Evolutionary conservation across 2,888 invertebrate genomes (phyloP).

Genomic region (Neuroscelio doddi): DNA sequence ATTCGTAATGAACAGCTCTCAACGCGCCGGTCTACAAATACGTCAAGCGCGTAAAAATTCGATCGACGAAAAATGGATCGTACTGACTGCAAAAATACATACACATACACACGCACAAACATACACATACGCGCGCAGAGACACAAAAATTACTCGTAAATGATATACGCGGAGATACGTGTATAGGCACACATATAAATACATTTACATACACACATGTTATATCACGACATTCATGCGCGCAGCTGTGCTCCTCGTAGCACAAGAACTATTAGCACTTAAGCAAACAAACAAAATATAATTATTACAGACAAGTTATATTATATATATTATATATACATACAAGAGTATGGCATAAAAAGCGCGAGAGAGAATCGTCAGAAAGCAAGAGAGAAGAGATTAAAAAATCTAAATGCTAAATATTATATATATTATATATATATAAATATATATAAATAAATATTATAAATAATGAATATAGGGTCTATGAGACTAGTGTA

Average conservation of each 20-base stretch:
- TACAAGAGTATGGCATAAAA: slow-evolving; percentile 67
- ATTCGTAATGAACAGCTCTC: too few relatives aligned
- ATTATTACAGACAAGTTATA: slow-evolving; percentile 71
- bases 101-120: slow-evolving; percentile 39
- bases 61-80: slow-evolving; percentile 15
- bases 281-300: slow-evolving; percentile 71
- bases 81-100: slow-evolving; percentile 9
- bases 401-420: slow-evolving; percentile 70
- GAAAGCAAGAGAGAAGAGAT: slow-evolving; percentile 58
- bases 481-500: slow-evolving; percentile 70
- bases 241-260: slow-evolving; percentile 70
- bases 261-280: slow-evolving; percentile 71
- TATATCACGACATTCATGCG: slow-evolving; percentile 56
- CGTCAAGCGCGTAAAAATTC: background rate
- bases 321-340: slow-evolving; percentile 72
- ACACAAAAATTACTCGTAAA: slow-evolving; percentile 38
- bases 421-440: slow-evolving; percentile 69
- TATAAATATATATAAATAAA: slow-evolving; percentile 56
- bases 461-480: slow-evolving; percentile 72
- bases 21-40: slow-evolving; percentile 14
- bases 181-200: slow-evolving; percentile 43
- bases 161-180: slow-evolving; percentile 41
- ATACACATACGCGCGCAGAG: slow-evolving; percentile 37
- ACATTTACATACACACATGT: slow-evolving; percentile 49
- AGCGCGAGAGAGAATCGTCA: slow-evolving; percentile 56